phyloP scores from a whole-genome alignment of 2,797 vertebrate species.

The Brachyalestes nurse region DNA sequence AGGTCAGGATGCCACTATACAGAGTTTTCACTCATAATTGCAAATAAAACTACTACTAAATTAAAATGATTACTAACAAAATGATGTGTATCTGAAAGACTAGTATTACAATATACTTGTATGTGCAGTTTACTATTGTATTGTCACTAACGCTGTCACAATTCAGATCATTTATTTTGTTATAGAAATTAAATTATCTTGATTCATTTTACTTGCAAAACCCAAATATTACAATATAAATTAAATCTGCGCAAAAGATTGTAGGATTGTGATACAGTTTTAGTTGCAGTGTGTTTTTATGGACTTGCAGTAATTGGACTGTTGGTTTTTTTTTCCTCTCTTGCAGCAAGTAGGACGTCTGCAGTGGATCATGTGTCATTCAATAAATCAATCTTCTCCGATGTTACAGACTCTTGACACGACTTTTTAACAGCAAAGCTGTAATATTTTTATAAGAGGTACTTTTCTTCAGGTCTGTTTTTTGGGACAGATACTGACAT shows the following conservation, averaged over 20 bases:
- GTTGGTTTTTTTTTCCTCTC: background rate
- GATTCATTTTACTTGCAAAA: no score
- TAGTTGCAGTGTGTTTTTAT: background rate
- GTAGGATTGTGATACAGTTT: background rate
- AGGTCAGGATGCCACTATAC: background rate
- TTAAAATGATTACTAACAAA: no score
- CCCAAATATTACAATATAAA: no score
- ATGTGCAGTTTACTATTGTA: background rate
- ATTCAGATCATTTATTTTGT: no score
- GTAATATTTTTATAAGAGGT: background rate
- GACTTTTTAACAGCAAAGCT: background rate
- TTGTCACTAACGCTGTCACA: no score
- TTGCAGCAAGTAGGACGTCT: background rate
- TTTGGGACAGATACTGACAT: slow-evolving; percentile 20
- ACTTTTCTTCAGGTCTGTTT: background rate
- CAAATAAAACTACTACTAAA: no score
- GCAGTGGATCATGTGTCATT: no score
- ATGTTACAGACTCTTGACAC: background rate
- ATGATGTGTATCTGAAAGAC: background rate
- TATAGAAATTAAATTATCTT: no score
- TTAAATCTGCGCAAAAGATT: no score
- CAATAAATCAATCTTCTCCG: background rate
- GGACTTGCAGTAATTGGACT: background rate
- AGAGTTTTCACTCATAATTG: background rate
- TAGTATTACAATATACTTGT: background rate